phyloP scores from a whole-genome alignment of 2,113 vertebrate species.

The Lanius collurio region DNA sequence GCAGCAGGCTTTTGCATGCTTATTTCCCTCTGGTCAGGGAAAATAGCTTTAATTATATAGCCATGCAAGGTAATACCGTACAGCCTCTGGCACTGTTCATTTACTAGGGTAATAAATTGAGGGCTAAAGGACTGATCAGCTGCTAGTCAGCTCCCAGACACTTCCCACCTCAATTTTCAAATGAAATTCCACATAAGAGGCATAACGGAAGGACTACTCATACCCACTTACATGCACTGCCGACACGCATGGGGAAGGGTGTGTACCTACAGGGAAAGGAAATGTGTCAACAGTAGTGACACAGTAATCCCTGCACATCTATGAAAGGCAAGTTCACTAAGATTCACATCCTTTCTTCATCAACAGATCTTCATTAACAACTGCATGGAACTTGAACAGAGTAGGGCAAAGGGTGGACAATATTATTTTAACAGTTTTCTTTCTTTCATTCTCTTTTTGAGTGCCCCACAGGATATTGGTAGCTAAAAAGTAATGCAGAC shows the following conservation, averaged over 20 bases:
- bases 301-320: not conserved
- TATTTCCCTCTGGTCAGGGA: conserved; percentile 60
- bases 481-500: not conserved
- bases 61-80: not conserved
- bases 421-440: not conserved
- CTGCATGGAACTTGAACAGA: not conserved
- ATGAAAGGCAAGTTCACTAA: not conserved
- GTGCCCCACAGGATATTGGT: not conserved
- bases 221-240: not conserved
- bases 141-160: not conserved
- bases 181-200: not conserved
- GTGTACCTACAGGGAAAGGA: conserved; percentile 16
- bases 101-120: not conserved
- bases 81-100: not conserved
- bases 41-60: conserved; percentile 42
- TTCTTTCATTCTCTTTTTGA: not conserved
- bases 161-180: not conserved
- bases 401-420: not conserved
- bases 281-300: conserved; percentile 25
- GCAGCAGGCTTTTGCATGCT: conserved; percentile 65
- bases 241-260: not conserved
- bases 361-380: conserved; percentile 4
- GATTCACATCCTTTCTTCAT: not conserved
- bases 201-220: not conserved
- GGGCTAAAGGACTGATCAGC: not conserved